phyloP scores from a whole-genome alignment of 2,113 vertebrate species.

The Stigmatopora nigra region DNA sequence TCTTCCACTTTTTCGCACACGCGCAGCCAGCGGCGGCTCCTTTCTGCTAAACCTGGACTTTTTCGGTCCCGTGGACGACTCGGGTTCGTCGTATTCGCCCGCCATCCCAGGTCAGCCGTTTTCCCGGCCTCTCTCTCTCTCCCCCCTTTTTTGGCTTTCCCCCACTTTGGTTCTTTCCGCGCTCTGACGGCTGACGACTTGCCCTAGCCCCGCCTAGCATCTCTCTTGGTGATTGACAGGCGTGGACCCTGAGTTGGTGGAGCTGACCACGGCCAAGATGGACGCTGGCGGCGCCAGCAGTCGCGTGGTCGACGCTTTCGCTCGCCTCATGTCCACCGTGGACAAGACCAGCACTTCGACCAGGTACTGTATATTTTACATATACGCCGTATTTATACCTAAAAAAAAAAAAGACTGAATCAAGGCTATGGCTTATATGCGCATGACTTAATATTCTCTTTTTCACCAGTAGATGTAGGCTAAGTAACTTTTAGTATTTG shows the following conservation, averaged over 20 bases:
- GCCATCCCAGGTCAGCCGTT: constrained; percentile 97
- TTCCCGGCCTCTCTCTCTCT: constrained; percentile 9
- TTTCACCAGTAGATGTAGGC: no score
- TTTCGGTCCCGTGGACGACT: constrained; percentile 99
- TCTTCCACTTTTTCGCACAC: neutral
- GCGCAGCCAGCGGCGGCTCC: constrained; percentile 95
- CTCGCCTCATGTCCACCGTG: constrained; percentile 92
- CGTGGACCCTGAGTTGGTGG: constrained; percentile 94
- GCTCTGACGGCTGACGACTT: constrained; percentile 4
- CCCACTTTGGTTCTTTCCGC: neutral
- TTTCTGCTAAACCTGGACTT: constrained; percentile 99
- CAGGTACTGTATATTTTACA: constrained; percentile 60
- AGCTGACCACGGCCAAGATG: constrained; percentile 91
- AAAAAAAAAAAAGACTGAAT: no score
- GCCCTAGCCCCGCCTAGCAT: neutral
- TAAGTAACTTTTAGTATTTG: no score
- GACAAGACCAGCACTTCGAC: constrained; percentile 94
- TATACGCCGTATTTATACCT: no score
- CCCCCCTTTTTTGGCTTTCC: neutral
- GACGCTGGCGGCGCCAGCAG: constrained; percentile 73
- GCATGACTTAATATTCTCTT: no score
- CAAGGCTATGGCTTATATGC: no score
- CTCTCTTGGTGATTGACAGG: constrained; percentile 60
- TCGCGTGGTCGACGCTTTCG: constrained; percentile 86
- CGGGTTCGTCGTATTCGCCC: constrained; percentile 83